A percentile compares a stretch with the other conserved stretches of the same genome.
phyloP scores from a whole-genome alignment of 2,113 vertebrate genomes.

The Hiodon tergisus region DNA sequence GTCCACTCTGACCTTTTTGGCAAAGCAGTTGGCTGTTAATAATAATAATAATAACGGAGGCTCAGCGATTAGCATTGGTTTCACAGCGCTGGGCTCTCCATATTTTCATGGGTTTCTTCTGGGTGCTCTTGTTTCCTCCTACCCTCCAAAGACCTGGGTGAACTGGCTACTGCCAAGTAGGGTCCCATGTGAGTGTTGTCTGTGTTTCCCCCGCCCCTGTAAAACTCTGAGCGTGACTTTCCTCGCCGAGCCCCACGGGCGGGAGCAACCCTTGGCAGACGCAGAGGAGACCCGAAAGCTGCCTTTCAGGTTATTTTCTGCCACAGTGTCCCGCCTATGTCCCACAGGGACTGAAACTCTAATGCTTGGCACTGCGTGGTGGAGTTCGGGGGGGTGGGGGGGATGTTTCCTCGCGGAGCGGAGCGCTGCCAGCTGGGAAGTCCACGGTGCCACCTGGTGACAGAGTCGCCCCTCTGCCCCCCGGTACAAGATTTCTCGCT shows the following conservation, averaged over 20 bases:
- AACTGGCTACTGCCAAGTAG: too few relatives aligned
- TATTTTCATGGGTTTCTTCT: too few relatives aligned
- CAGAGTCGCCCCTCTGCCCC: not conserved
- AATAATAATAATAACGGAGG: too few relatives aligned
- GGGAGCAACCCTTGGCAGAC: not conserved
- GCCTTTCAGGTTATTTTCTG: conserved; percentile 13
- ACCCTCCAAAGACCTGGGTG: too few relatives aligned
- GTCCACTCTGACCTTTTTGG: too few relatives aligned
- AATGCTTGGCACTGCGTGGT: conserved; percentile 15
- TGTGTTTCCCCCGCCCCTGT: not conserved
- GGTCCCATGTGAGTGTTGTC: too few relatives aligned
- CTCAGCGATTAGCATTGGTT: too few relatives aligned
- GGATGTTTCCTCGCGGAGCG: not conserved
- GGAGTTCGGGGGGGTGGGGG: conserved; percentile 14
- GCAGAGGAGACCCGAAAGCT: not conserved
- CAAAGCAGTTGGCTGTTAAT: too few relatives aligned
- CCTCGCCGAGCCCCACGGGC: too few relatives aligned
- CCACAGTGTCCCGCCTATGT: not conserved
- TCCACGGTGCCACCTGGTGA: not conserved
- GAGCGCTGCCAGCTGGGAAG: not conserved
- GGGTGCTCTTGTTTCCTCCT: too few relatives aligned
- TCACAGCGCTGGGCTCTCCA: too few relatives aligned
- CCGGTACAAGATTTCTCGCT: not conserved
- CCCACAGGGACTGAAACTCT: conserved; percentile 8
- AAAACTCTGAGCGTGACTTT: too few relatives aligned